A percentile compares a stretch with the other conserved stretches of the same genome.
These are phyloP conservation scores for Tapirus indicus DNA, from an alignment of 2,797 vertebrate species.

Conservation along the genomic window DNA sequence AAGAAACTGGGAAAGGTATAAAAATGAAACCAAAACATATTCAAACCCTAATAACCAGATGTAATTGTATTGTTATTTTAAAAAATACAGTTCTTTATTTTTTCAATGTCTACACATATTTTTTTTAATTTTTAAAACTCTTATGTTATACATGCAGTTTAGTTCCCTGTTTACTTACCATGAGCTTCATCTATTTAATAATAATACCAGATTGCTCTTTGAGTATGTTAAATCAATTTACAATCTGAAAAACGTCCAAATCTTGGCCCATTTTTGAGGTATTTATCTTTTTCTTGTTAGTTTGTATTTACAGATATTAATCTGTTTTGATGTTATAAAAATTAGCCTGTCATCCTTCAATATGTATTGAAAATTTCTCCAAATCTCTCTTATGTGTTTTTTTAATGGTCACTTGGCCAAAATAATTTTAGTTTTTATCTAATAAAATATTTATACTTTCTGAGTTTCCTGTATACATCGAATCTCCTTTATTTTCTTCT, in stretches of 20 bases:
- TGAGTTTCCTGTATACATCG: not conserved
- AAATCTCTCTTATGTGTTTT: not conserved
- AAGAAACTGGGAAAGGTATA: not conserved
- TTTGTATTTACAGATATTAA: not conserved
- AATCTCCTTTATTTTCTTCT: not conserved
- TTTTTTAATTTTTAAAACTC: not conserved
- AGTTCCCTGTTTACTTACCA: not conserved
- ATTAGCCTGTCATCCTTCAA: not conserved
- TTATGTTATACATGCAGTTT: not conserved
- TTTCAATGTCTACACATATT: not conserved
- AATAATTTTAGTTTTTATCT: not conserved
- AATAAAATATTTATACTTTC: not conserved
- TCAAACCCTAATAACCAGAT: not conserved
- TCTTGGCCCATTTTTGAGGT: not conserved
- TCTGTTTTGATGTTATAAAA: not conserved
- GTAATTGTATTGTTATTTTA: not conserved
- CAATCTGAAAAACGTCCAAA: not conserved
- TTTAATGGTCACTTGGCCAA: not conserved
- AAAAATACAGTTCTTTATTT: not conserved
- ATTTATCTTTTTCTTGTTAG: not conserved
- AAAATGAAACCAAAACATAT: not conserved
- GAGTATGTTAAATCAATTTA: not conserved
- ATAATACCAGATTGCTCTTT: not conserved
- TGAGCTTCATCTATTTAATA: not conserved
- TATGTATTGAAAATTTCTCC: not conserved